Evolutionary conservation across 2,113 vertebrate genomes (phyloP).

Genomic region (Hippocampus zosterae): DNA sequence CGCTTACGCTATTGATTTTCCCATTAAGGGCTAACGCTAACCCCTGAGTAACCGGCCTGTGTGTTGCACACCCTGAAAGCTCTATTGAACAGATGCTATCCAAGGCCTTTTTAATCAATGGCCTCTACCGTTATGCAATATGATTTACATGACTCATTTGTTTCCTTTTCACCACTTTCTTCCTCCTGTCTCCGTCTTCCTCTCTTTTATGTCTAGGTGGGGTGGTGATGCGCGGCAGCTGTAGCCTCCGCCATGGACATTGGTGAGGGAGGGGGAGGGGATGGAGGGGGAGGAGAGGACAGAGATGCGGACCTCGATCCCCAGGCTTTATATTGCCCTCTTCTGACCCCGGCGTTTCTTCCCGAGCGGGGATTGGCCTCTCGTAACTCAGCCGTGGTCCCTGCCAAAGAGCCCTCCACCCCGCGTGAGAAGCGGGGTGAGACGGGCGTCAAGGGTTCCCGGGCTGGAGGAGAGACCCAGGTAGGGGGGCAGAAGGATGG

Average conservation of each 20-base stretch:
- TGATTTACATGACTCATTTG: conserved; percentile 62
- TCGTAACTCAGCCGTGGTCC: conserved; percentile 87
- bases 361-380: conserved; percentile 78
- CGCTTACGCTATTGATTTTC: conserved; percentile 69
- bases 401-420: conserved; percentile 79
- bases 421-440: conserved; percentile 50
- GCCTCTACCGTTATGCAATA: conserved; percentile 62
- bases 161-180: conserved; percentile 37
- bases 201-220: conserved; percentile 70
- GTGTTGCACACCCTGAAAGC: conserved; percentile 60
- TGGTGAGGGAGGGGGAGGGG: conserved; percentile 72
- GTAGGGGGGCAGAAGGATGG: conserved; percentile 67
- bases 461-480: conserved; percentile 71
- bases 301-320: conserved; percentile 67
- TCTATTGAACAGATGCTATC: conserved; percentile 66
- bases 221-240: conserved; percentile 86
- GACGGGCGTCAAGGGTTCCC: conserved; percentile 61
- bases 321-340: conserved; percentile 72
- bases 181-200: conserved; percentile 28
- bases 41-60: conserved; percentile 65
- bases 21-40: conserved; percentile 71
- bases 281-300: conserved; percentile 71
- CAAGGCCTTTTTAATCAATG: conserved; percentile 65
- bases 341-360: conserved; percentile 83
- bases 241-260: conserved; percentile 88